Conservation (phyloP, 2,888 invertebrate species). For the Luffia ferchaultella region DNA sequence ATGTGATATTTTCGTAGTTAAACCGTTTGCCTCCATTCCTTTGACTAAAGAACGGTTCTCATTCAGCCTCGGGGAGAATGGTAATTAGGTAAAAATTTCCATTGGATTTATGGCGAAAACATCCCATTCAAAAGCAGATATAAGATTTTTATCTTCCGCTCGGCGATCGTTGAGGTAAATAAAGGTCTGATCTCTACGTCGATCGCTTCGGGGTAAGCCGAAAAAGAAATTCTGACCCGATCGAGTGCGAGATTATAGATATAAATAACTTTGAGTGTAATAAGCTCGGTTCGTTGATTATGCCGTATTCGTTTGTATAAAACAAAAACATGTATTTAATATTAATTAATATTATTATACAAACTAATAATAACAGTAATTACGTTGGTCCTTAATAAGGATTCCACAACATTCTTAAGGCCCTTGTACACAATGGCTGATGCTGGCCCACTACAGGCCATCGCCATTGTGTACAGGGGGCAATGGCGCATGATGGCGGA, state of each 20-base stretch:
- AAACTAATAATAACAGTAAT: too few relatives aligned
- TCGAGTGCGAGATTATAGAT: neutral
- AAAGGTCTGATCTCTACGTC: slow-evolving; percentile 19
- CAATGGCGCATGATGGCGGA: too few relatives aligned
- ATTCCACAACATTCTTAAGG: too few relatives aligned
- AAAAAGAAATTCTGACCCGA: neutral
- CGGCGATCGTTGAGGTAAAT: slow-evolving; percentile 46
- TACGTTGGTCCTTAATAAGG: too few relatives aligned
- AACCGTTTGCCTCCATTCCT: neutral
- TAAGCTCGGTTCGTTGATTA: too few relatives aligned
- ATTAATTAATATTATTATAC: too few relatives aligned
- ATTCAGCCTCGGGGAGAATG: slow-evolving; percentile 3
- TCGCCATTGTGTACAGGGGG: too few relatives aligned
- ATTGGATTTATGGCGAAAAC: slow-evolving; percentile 41
- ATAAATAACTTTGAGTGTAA: neutral
- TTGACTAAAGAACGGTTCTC: neutral
- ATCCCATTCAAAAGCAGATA: slow-evolving; percentile 45
- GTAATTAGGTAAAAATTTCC: slow-evolving; percentile 50
- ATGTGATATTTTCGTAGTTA: neutral
- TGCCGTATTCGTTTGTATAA: too few relatives aligned
- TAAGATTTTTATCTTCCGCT: slow-evolving; percentile 41
- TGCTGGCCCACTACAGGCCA: too few relatives aligned
- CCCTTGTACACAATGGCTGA: too few relatives aligned
- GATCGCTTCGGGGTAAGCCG: neutral
- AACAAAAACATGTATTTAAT: too few relatives aligned